Percentiles rank a stretch among this genome's conserved stretches.
Conservation (phyloP, 2,113 vertebrate genomes). For the Crypturellus undulatus region DNA sequence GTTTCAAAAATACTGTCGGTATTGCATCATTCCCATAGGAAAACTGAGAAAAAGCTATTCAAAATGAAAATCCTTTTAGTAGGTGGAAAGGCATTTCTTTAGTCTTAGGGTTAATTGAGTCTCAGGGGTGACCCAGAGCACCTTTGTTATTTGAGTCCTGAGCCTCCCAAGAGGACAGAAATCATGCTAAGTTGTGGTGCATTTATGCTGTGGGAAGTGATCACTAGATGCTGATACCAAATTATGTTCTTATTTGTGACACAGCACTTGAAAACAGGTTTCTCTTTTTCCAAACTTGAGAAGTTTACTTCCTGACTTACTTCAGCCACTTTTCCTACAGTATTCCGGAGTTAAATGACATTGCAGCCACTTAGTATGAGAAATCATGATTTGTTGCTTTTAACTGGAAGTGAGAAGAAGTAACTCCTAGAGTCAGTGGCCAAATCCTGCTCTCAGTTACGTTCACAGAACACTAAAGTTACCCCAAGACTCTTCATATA, state of each 20-base stretch:
- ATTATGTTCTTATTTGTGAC: neutral
- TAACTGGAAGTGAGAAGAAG: neutral
- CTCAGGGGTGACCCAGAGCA: constrained; percentile 32
- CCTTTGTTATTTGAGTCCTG: constrained; percentile 39
- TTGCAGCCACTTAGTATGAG: neutral
- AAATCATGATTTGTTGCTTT: neutral
- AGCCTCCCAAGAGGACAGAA: neutral
- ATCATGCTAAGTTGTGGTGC: constrained; percentile 39
- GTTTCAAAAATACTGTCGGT: constrained; percentile 23
- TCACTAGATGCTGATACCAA: neutral
- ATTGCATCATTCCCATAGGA: constrained; percentile 21
- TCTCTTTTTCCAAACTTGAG: neutral
- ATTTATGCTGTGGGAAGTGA: constrained; percentile 20
- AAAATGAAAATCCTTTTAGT: constrained; percentile 54
- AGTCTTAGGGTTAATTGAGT: constrained; percentile 31
- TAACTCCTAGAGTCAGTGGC: neutral
- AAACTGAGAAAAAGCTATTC: constrained; percentile 51
- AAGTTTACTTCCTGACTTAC: neutral
- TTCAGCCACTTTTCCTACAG: neutral
- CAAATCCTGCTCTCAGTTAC: neutral
- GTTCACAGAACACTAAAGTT: neutral
- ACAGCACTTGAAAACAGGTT: constrained; percentile 3
- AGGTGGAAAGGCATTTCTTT: constrained; percentile 45
- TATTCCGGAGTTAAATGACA: neutral
- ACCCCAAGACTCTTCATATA: neutral